Evolutionary conservation across 2,888 invertebrate genomes (phyloP).

Genomic region (Troilus luridus): DNA sequence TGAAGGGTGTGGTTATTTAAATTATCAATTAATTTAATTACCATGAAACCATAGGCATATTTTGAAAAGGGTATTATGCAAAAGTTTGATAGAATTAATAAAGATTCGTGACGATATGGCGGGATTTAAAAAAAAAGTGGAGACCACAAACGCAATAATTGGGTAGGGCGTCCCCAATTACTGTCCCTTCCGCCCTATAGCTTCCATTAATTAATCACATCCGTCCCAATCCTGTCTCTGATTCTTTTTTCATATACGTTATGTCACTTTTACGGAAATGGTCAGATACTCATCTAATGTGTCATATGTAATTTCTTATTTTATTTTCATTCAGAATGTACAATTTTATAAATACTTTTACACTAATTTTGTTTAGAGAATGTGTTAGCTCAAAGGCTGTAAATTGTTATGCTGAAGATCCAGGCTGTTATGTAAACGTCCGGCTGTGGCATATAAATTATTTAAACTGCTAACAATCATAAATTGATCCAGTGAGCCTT

Average conservation of each 20-base stretch:
- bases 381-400: too few species aligned
- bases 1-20: too few species aligned
- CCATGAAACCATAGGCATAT: too few species aligned
- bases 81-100: background rate
- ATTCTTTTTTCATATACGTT: background rate
- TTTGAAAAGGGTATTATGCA: too few species aligned
- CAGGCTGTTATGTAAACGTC: too few species aligned
- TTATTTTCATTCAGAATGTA: background rate
- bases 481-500: too few species aligned
- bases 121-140: background rate
- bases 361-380: too few species aligned
- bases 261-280: background rate
- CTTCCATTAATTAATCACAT: constrained; percentile 23
- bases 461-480: too few species aligned
- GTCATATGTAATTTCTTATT: background rate
- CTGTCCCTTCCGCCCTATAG: background rate
- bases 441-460: too few species aligned
- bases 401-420: too few species aligned
- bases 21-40: too few species aligned
- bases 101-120: background rate
- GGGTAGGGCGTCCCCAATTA: background rate
- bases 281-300: background rate
- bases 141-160: constrained; percentile 29
- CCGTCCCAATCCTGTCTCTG: background rate
- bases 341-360: too few species aligned